Base-by-base conservation (phyloP, 2,888 invertebrate species). In the Laothoe populi region DNA sequence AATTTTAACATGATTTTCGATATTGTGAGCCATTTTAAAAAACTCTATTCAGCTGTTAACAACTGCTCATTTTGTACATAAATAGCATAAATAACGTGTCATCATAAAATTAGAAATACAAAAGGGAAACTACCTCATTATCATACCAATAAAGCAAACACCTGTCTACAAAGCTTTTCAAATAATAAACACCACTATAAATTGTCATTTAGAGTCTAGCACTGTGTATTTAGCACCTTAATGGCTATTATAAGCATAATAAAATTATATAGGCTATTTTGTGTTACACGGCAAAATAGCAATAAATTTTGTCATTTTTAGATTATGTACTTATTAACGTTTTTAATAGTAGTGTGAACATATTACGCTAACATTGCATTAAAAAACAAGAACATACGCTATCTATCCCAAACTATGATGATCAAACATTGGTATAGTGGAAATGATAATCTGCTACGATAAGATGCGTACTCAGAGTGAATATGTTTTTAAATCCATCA, bases 171-270 rank as follows among this genome's bases (percentile, higher is more conserved):
- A 40, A 31, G 44, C 59, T 59, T 59, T 59, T 45, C 44, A 59
- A 45, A 59, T 45, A 45, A 61, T 53, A 49, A 42, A 49, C 19
- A 40, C 24, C 38, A 26, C 23, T 26, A 53, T 61, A 61, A 53
- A 61, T 61, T 61, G 21, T 26, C 24, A 42, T 42, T 61, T 44
- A 61, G 26, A 61, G 38, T 40, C 53, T 13, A 24, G 40, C 21
- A 59, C 21, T 26, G 45, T 31, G 26, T 45, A 45, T 59, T 44
- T 44, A 45, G 59, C 13, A 45, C 19, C 45, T 45, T 59, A 59
- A 59, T 59, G 23, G 31, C 24, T 31, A 59, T 5, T 45, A 45
- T 13, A 35, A 21, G 35, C 53, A 53, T 13, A 53, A 35, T 53
- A 53, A 35, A 11, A 16, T 24, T 53, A 31, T 53, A 35, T 11